Evolutionary conservation across 2,888 invertebrate genomes (phyloP).

Genomic region (Phytoseiulus persimilis): DNA sequence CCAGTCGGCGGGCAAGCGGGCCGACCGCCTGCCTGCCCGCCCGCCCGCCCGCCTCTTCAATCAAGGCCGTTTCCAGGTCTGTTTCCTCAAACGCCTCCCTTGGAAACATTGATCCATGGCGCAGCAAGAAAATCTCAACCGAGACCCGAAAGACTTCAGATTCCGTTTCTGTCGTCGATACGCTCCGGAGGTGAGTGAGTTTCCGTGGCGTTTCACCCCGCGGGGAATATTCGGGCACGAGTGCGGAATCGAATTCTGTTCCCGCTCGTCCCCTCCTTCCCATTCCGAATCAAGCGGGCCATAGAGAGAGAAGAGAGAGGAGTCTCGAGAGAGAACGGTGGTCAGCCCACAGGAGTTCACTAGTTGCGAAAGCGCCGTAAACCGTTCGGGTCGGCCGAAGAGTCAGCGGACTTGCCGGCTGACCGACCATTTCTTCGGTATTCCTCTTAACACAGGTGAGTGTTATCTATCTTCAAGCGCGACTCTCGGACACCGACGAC

Average conservation of each 20-base stretch:
- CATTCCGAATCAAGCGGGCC: no score
- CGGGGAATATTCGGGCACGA: not conserved
- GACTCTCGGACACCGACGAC: not conserved
- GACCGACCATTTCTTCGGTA: not conserved
- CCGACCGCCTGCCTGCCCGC: not conserved
- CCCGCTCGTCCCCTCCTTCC: not conserved
- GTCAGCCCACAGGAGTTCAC: not conserved
- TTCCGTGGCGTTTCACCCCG: not conserved
- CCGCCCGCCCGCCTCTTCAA: not conserved
- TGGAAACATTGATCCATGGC: not conserved
- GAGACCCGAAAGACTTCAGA: not conserved
- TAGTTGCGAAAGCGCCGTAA: not conserved
- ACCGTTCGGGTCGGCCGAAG: not conserved
- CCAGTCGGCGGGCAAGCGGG: not conserved
- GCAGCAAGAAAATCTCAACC: not conserved
- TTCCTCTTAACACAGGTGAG: not conserved
- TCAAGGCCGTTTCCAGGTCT: constrained; percentile 5
- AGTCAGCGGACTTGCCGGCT: not conserved
- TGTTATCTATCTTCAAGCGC: not conserved
- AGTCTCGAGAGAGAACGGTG: not conserved
- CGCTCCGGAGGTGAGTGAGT: not conserved
- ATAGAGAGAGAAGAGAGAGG: no score
- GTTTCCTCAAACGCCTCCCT: not conserved
- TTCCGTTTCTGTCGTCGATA: not conserved
- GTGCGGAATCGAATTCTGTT: not conserved